Base-by-base conservation (phyloP, 2,888 invertebrate genomes). In the Euspilapteryx auroguttella region DNA sequence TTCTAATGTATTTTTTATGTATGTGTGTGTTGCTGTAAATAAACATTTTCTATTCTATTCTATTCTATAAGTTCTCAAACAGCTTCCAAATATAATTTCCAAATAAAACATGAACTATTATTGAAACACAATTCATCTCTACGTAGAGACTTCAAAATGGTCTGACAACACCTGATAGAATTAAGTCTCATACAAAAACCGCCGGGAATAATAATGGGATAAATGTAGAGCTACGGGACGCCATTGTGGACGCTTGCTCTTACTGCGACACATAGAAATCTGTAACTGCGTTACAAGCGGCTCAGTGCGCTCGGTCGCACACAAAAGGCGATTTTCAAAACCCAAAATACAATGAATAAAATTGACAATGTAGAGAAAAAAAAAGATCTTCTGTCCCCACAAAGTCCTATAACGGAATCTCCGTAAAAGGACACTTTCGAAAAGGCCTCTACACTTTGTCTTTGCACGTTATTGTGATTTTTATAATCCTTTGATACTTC, bases 311-410 rank as follows among this genome's bases (percentile, higher is more conserved):
- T 61, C 69, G 63, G 65, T 62, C 66, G 55, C 44, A 51, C 65
- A 71, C 66, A 73, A 73, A 69, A 68, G 69, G 55, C 55, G 49
- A 64, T 68, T 64, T 63, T 51, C 57, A 65, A 68, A 73, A 66
- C 69, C 64, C 55, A 69, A 71, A 69, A n/a, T n/a, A 73, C 73
- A 73, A 75, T 27, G 26, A 68, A 64, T 65, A 69, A 68, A 69
- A 69, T 69, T 69, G 69, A 71, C 73, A 69, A 69, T 64, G 58
- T 21, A 12, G 58, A 55, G 54, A 48, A 43, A 44, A 47, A 50
- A 58, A 52, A 52, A 45, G n/a, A n/a, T n/a, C 21, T 20, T 13
- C n/a, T 28, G 29, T 29, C 29, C 25, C 29, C 24, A 31, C 65
- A 59, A 58, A 53, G 55, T 20, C 7, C n/a, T 21, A 12, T 66